Percentiles rank a stretch among this genome's conserved stretches.
Evolutionary conservation across 1,140 invertebrate species (phyloP).

Genomic region (Pteromalus puparum): DNA sequence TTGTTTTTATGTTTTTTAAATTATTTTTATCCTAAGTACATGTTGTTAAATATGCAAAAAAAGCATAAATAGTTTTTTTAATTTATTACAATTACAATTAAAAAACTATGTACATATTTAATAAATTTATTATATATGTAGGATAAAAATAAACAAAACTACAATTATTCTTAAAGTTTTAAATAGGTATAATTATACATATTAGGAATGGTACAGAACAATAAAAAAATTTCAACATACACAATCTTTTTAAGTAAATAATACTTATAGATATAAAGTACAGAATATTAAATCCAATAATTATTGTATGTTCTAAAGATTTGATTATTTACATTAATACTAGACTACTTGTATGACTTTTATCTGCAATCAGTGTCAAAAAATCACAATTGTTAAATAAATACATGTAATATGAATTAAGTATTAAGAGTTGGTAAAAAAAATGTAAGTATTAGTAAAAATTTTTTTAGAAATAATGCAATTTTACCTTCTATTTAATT

Average conservation of each 20-base stretch:
- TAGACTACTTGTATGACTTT: not conserved
- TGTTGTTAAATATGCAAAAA: no score
- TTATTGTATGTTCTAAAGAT: constrained; percentile 22
- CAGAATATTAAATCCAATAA: constrained; percentile 8
- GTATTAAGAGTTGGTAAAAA: constrained; percentile 2
- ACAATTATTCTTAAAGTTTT: not conserved
- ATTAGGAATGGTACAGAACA: constrained; percentile 22
- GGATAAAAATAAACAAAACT: not conserved
- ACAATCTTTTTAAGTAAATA: constrained; percentile 19
- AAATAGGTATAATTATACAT: constrained; percentile 14
- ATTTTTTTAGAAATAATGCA: constrained; percentile 5
- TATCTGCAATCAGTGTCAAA: not conserved
- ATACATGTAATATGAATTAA: not conserved
- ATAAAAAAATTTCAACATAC: not conserved
- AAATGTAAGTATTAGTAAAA: not conserved
- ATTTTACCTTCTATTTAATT: not conserved
- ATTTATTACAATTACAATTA: no score
- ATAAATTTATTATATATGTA: no score
- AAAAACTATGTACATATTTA: no score
- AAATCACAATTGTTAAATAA: constrained; percentile 8
- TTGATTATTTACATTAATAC: constrained; percentile 41
- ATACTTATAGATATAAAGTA: constrained; percentile 41
- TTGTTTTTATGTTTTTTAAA: not conserved
- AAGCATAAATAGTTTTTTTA: no score
- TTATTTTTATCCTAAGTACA: no score